phyloP scores from a whole-genome alignment of 2,888 invertebrate species.

The Andrena bicolor region DNA sequence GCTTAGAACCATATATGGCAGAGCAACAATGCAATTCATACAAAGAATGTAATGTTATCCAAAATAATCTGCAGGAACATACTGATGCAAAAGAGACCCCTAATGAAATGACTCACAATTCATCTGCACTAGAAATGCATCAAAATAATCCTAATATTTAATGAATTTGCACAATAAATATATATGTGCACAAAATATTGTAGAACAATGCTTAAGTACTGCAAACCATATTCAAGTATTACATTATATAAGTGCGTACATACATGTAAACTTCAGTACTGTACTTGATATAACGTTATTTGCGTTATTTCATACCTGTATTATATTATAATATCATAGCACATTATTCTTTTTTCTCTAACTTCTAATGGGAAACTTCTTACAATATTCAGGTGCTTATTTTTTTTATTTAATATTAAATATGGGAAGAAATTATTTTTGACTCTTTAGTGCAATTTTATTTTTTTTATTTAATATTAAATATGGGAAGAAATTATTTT shows the following conservation, averaged over 20 bases:
- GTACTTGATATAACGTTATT: not conserved
- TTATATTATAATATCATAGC: too few species aligned
- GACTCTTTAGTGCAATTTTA: too few species aligned
- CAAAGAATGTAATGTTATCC: slow-evolving; percentile 74
- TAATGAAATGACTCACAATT: slow-evolving; percentile 31
- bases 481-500: too few species aligned
- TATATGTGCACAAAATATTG: not conserved
- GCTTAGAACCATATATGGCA: slow-evolving; percentile 64
- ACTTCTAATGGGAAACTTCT: too few species aligned
- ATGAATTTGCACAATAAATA: slow-evolving; percentile 34
- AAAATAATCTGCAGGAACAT: slow-evolving; percentile 70
- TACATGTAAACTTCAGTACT: not conserved
- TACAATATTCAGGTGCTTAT: too few species aligned
- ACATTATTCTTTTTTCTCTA: too few species aligned
- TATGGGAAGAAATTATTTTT: too few species aligned
- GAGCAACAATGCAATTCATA: slow-evolving; percentile 75
- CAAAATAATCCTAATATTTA: slow-evolving; percentile 20
- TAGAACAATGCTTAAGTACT: not conserved
- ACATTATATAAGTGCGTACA: not conserved
- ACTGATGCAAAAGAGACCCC: slow-evolving; percentile 49
- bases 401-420: too few species aligned
- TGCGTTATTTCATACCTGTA: not conserved
- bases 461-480: too few species aligned
- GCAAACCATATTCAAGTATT: slow-evolving; percentile 6
- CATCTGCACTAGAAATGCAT: slow-evolving; percentile 27